Evolutionary conservation across 1,140 invertebrate genomes (phyloP).

Genomic region (Agrypnia vestita): DNA sequence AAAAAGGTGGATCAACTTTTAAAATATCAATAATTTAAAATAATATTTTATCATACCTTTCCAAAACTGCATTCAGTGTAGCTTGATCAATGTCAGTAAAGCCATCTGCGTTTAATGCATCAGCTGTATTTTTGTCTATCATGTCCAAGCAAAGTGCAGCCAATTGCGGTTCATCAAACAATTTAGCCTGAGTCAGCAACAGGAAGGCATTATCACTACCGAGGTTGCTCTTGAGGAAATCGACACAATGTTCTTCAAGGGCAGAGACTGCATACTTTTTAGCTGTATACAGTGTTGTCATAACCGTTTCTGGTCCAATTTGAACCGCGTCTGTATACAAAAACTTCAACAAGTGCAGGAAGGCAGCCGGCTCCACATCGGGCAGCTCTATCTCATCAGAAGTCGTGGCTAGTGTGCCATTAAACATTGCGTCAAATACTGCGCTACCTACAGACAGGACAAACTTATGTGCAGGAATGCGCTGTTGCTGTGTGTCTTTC

Average conservation of each 20-base stretch:
- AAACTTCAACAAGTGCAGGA: conserved; percentile 82
- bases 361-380: conserved; percentile 88
- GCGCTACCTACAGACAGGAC: conserved; percentile 87
- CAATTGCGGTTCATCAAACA: conserved; percentile 87
- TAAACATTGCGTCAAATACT: conserved; percentile 93
- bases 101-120: conserved; percentile 87
- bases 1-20: too few species aligned
- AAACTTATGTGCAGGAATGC: conserved; percentile 90
- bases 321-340: conserved; percentile 90
- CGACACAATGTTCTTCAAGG: conserved; percentile 88
- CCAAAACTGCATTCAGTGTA: conserved; percentile 85
- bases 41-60: conserved; percentile 68
- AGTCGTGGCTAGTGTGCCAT: conserved; percentile 80
- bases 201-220: conserved; percentile 91
- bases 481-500: conserved; percentile 78
- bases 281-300: conserved; percentile 90
- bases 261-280: conserved; percentile 92
- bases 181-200: conserved; percentile 83
- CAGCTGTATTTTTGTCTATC: conserved; percentile 89
- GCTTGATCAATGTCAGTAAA: conserved; percentile 92
- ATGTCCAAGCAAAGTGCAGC: conserved; percentile 87
- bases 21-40: not conserved
- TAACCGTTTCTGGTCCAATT: conserved; percentile 89
- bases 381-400: conserved; percentile 86
- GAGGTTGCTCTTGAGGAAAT: conserved; percentile 87